Evolutionary conservation across 2,113 vertebrate species (phyloP).

Genomic region (Meleagris gallopavo): DNA sequence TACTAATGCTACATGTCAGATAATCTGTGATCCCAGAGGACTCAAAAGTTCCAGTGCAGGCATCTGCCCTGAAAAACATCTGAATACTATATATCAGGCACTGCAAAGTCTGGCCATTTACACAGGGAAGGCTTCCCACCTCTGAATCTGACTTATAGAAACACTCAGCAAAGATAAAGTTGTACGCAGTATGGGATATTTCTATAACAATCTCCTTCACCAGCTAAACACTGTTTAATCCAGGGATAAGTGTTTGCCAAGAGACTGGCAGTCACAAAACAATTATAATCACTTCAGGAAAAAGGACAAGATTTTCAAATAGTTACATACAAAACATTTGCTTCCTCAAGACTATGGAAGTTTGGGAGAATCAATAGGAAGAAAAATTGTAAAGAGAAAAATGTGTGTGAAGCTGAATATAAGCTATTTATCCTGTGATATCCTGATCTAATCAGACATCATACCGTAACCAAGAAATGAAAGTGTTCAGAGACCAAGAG

Average conservation of each 20-base stretch:
- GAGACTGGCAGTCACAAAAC: accelerated
- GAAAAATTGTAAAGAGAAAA: not conserved
- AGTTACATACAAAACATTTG: not conserved
- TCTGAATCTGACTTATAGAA: not conserved
- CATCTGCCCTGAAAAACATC: not conserved
- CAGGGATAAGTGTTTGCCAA: not conserved
- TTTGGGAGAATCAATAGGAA: not conserved
- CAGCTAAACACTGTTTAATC: not conserved
- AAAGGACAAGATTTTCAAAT: not conserved
- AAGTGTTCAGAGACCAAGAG: not conserved
- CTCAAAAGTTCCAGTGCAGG: not conserved
- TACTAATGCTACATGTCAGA: not conserved
- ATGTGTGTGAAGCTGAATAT: not conserved
- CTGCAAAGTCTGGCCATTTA: accelerated
- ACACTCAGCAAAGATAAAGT: not conserved
- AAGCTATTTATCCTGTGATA: not conserved
- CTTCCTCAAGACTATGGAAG: not conserved
- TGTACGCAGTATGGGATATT: not conserved
- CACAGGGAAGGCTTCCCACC: not conserved
- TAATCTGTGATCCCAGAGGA: not conserved
- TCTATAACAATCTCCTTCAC: accelerated
- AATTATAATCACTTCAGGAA: not conserved
- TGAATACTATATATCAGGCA: not conserved
- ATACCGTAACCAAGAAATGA: accelerated
- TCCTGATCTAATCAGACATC: not conserved